These are phyloP conservation scores for Tauraco erythrolophus DNA, from an alignment of 2,113 vertebrate species.

Conservation along the genomic window DNA sequence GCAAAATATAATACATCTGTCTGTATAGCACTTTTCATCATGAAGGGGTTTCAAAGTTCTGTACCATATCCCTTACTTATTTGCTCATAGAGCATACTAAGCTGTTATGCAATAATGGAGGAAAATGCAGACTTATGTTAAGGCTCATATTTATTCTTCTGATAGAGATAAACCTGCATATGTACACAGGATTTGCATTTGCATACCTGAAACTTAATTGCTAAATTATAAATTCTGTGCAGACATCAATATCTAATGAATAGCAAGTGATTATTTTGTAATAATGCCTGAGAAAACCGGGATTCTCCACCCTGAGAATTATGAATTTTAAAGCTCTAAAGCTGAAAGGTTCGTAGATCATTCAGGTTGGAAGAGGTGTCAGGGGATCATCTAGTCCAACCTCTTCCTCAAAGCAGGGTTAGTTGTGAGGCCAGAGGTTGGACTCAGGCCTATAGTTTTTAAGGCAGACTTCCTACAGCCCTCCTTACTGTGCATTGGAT, in stretches of 20 bases:
- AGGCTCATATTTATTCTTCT: constrained; percentile 17
- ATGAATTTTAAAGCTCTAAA: background rate
- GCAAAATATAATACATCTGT: background rate
- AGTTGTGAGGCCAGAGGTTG: background rate
- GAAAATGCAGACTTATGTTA: background rate
- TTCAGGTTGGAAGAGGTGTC: background rate
- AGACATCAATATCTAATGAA: constrained; percentile 21
- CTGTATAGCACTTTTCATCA: background rate
- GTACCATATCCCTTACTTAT: too few species aligned
- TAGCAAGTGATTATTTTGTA: constrained; percentile 34
- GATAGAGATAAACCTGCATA: background rate
- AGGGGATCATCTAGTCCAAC: background rate
- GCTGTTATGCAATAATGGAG: background rate
- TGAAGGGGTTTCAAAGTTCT: background rate
- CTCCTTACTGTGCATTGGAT: rapidly evolving
- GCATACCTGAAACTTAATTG: constrained; percentile 38
- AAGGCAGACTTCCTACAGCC: background rate
- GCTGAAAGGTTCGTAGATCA: background rate
- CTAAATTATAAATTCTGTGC: constrained; percentile 34
- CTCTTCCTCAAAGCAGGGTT: background rate
- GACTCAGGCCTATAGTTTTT: rapidly evolving
- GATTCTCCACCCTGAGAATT: background rate
- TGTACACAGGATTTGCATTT: background rate
- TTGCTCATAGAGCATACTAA: background rate
- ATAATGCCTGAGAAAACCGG: constrained; percentile 23